phyloP scores from a whole-genome alignment of 2,113 vertebrate genomes.

The Melanocharis versteri region DNA sequence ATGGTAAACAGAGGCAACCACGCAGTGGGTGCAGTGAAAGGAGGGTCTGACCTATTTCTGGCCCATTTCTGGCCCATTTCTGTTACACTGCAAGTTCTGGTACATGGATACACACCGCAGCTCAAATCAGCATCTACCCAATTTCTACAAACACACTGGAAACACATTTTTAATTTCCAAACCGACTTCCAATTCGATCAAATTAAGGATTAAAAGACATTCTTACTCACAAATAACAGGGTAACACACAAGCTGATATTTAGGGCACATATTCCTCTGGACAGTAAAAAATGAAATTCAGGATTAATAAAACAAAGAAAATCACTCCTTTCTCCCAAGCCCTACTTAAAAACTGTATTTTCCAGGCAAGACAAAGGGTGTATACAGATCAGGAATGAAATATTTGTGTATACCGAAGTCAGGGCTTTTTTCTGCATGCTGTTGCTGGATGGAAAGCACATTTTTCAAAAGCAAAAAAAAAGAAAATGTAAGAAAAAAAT shows the following conservation, averaged over 20 bases:
- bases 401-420: neutral
- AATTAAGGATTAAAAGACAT: neutral
- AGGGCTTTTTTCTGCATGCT: neutral
- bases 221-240: neutral
- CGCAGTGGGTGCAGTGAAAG: neutral
- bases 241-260: neutral
- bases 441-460: neutral
- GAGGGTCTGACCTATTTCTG: neutral
- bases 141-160: neutral
- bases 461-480: neutral
- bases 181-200: neutral
- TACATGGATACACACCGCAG: neutral
- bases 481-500: neutral
- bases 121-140: neutral
- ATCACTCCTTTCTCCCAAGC: neutral
- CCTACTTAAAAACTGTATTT: neutral
- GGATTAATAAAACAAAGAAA: neutral
- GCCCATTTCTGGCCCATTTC: neutral
- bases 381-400: neutral
- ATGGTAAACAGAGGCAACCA: neutral
- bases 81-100: neutral
- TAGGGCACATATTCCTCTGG: neutral
- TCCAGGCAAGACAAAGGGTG: neutral
- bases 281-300: neutral
- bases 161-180: neutral